phyloP scores from a whole-genome alignment of 2,888 invertebrate species.

The Lasioglossum lativentre region DNA sequence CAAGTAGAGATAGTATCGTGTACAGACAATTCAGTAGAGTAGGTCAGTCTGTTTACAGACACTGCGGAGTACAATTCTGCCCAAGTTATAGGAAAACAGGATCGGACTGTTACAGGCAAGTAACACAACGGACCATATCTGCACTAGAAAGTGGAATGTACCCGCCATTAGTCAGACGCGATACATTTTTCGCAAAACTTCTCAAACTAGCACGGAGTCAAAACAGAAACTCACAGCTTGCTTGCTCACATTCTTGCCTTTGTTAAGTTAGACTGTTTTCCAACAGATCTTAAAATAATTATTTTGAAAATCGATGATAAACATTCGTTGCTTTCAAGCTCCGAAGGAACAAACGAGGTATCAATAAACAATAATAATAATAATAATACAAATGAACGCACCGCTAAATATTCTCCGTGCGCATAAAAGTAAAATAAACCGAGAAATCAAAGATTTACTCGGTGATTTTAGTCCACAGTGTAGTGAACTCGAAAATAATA shows the following conservation, averaged over 20 bases:
- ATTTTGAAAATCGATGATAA: neutral
- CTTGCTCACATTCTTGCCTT: neutral
- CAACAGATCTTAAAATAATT: neutral
- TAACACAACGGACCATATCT: neutral
- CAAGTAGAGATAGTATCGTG: conserved; percentile 32
- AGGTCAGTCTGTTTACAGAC: neutral
- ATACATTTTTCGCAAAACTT: neutral
- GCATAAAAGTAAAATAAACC: neutral
- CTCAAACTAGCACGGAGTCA: neutral
- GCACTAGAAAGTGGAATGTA: neutral
- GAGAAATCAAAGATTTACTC: neutral
- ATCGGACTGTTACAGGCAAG: neutral
- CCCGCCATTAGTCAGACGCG: neutral
- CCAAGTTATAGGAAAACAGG: conserved; percentile 7
- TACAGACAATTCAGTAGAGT: conserved; percentile 23
- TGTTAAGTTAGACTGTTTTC: neutral
- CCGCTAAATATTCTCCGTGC: neutral
- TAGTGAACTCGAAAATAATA: neutral
- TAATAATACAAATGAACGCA: neutral
- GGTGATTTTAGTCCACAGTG: neutral
- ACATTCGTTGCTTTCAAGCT: neutral
- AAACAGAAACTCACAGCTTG: neutral
- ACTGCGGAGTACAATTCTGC: neutral
- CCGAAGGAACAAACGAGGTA: neutral
- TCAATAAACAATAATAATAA: neutral